A percentile compares a stretch with the other conserved stretches of the same genome.
Evolutionary conservation across 2,113 vertebrate genomes (phyloP).

Genomic region (Phaethornis superciliosus): DNA sequence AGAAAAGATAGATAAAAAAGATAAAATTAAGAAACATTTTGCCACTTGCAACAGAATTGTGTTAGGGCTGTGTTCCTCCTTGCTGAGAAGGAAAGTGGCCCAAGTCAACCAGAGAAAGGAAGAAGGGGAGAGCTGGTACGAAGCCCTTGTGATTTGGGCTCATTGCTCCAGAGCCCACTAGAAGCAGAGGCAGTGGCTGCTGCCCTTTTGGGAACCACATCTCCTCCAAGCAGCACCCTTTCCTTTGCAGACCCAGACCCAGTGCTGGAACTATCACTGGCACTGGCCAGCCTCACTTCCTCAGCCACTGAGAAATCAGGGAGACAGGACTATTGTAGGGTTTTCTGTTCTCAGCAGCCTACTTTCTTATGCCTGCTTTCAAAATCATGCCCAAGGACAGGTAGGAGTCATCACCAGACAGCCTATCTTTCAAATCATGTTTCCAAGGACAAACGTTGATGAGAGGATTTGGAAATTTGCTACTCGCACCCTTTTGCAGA

Average conservation of each 20-base stretch:
- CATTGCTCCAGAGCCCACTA: neutral
- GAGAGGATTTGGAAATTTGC: neutral
- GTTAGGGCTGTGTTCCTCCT: neutral
- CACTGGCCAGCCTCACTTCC: neutral
- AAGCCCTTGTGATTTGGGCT: neutral
- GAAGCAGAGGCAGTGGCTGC: accelerated
- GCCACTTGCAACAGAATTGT: neutral
- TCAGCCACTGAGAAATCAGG: neutral
- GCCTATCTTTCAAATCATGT: neutral
- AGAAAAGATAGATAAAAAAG: neutral
- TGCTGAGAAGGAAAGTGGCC: neutral
- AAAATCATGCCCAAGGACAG: neutral
- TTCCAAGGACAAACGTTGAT: neutral
- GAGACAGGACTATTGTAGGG: accelerated
- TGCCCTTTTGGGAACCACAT: neutral
- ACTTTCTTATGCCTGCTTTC: neutral
- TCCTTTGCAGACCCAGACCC: neutral
- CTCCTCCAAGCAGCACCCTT: neutral
- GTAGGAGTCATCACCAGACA: neutral
- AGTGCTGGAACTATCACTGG: accelerated
- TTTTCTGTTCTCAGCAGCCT: neutral
- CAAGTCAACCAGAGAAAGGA: neutral
- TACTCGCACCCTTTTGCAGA: neutral
- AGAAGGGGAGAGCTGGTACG: neutral
- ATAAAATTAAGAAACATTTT: neutral